Conservation (phyloP, 2,797 vertebrate genomes). For the Oryzias sinensis region DNA sequence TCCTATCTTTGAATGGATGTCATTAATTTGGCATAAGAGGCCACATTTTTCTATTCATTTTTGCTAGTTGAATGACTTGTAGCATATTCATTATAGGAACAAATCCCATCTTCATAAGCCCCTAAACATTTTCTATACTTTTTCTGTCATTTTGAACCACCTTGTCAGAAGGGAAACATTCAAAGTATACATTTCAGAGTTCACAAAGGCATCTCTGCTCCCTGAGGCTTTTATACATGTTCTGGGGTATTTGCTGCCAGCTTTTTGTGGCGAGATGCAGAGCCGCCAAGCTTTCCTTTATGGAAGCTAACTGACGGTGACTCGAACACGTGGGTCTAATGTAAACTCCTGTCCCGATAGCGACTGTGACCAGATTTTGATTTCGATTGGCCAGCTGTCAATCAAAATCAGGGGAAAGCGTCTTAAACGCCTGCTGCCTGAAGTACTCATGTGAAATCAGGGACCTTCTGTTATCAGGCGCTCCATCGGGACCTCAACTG, state of each 20-base stretch:
- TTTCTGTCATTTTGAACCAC: no score
- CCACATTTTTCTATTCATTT: background rate
- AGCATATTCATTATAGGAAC: no score
- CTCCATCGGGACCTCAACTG: slow-evolving; percentile 63
- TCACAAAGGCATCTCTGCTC: no score
- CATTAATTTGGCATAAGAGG: background rate
- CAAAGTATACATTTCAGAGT: no score
- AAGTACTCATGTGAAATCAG: slow-evolving; percentile 70
- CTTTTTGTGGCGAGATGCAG: background rate
- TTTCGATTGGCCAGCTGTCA: slow-evolving; percentile 60
- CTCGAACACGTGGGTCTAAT: slow-evolving; percentile 26
- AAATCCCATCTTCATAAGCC: no score
- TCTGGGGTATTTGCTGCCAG: no score
- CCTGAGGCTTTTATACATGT: no score
- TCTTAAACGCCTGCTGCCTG: slow-evolving; percentile 45
- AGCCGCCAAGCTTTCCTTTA: slow-evolving; percentile 13
- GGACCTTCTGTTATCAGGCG: slow-evolving; percentile 54
- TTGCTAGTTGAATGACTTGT: background rate
- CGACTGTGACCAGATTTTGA: slow-evolving; percentile 24
- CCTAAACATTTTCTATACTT: no score
- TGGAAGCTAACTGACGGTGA: slow-evolving; percentile 1
- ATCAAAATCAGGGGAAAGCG: slow-evolving; percentile 63
- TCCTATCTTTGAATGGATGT: background rate
- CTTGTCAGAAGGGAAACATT: no score
- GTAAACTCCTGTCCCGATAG: slow-evolving; percentile 26